Evolutionary conservation across 2,113 vertebrate genomes (phyloP).

Genomic region (Mesocricetus auratus): DNA sequence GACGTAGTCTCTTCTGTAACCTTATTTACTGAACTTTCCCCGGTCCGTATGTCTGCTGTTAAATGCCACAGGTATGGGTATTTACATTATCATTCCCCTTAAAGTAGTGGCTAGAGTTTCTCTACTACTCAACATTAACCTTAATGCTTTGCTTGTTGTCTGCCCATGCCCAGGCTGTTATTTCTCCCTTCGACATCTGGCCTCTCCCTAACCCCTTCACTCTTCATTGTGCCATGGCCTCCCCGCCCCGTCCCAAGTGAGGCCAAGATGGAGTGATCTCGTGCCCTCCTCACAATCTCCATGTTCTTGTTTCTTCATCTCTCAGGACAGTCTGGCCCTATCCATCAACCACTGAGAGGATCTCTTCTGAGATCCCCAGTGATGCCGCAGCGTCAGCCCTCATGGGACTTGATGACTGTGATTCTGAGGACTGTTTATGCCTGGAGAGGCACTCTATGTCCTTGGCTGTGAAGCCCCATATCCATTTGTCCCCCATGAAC

Average conservation of each 20-base stretch:
- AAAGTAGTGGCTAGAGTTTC: not conserved
- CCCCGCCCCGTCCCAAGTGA: not conserved
- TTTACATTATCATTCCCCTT: not conserved
- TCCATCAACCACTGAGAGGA: not conserved
- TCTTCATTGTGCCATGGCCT: not conserved
- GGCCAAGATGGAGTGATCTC: not conserved
- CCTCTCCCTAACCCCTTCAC: not conserved
- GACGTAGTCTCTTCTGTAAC: not conserved
- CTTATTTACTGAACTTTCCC: not conserved
- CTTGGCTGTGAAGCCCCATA: not conserved
- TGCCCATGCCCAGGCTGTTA: not conserved
- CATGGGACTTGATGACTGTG: not conserved
- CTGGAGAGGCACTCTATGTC: not conserved
- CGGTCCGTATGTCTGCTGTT: not conserved
- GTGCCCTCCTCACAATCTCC: not conserved
- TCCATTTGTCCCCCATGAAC: not conserved
- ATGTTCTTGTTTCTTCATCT: not conserved
- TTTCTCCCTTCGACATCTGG: not conserved
- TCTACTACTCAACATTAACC: not conserved
- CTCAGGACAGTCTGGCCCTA: not conserved
- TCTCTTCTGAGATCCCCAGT: not conserved
- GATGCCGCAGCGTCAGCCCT: not conserved
- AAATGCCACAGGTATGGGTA: not conserved
- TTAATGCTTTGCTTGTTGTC: not conserved
- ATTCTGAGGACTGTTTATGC: not conserved